phyloP scores from a whole-genome alignment of 2,888 invertebrate genomes.

The Apamea crenata region DNA sequence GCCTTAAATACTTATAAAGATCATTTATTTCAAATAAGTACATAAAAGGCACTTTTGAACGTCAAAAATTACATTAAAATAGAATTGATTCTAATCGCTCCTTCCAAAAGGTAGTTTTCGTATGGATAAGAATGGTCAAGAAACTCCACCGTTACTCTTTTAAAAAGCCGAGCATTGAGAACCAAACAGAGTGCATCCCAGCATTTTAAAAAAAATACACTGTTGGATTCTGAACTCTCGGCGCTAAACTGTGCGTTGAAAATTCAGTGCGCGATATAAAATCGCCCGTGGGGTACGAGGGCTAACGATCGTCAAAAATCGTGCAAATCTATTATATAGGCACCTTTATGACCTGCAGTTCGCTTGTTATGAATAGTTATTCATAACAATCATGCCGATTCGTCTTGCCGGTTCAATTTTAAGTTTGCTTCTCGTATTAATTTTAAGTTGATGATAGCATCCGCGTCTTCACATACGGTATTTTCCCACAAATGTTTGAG shows the following conservation, averaged over 20 bases:
- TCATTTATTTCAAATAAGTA: too few species aligned
- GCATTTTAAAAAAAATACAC: background rate
- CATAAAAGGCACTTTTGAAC: too few species aligned
- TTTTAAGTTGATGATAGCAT: conserved; percentile 25
- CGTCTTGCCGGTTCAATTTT: conserved; percentile 19
- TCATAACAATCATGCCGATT: conserved; percentile 14
- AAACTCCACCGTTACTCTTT: too few species aligned
- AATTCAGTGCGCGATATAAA: background rate
- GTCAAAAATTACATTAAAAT: too few species aligned
- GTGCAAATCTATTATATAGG: background rate
- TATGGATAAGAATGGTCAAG: too few species aligned
- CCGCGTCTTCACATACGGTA: conserved; percentile 28
- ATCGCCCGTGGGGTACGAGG: background rate
- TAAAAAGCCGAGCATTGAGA: background rate
- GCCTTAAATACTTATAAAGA: too few species aligned
- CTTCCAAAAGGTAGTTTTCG: too few species aligned
- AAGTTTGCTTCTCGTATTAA: conserved; percentile 27
- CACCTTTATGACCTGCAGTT: background rate
- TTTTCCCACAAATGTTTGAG: conserved; percentile 64
- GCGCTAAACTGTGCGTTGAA: background rate
- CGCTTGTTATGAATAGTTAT: conserved; percentile 22
- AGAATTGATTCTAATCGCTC: too few species aligned
- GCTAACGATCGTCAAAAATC: background rate
- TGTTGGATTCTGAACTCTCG: background rate
- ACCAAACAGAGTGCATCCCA: too few species aligned